Conservation (phyloP, 2,113 vertebrate genomes). For the Aegotheles bennettii region DNA sequence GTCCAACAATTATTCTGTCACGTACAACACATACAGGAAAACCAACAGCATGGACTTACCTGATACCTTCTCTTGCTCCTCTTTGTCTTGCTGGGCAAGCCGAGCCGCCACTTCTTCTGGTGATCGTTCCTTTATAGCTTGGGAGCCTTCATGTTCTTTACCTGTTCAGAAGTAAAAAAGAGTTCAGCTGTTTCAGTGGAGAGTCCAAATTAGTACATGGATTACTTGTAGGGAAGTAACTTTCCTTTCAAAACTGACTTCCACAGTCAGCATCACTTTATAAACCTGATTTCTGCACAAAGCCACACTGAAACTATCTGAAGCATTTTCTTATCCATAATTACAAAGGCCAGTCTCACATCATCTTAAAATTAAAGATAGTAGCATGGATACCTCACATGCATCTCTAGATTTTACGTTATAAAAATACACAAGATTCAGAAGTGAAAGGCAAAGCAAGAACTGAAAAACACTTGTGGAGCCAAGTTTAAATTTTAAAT, state of each 20-base stretch:
- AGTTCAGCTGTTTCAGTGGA: conserved; percentile 12
- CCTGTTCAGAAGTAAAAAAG: conserved; percentile 52
- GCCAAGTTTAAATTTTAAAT: background rate
- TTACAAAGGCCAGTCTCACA: background rate
- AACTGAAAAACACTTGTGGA: background rate
- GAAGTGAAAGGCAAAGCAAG: background rate
- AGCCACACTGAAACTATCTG: background rate
- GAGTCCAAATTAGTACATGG: background rate
- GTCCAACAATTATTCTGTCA: background rate
- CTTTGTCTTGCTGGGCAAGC: conserved; percentile 84
- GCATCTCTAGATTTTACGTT: background rate
- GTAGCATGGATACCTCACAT: background rate
- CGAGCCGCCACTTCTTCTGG: conserved; percentile 87
- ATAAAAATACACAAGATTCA: background rate
- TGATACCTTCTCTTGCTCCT: conserved; percentile 77
- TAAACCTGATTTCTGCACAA: background rate
- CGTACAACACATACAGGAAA: fast-evolving
- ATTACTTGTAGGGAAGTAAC: background rate
- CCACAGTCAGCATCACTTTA: background rate
- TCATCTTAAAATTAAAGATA: background rate
- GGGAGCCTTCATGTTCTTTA: conserved; percentile 56
- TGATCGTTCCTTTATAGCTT: conserved; percentile 73
- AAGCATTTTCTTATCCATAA: background rate
- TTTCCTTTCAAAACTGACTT: background rate
- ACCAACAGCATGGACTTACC: conserved; percentile 59